These are phyloP conservation scores for Scaptomyza graminum DNA, from an alignment of 1,140 invertebrate species.

Conservation along the genomic window DNA sequence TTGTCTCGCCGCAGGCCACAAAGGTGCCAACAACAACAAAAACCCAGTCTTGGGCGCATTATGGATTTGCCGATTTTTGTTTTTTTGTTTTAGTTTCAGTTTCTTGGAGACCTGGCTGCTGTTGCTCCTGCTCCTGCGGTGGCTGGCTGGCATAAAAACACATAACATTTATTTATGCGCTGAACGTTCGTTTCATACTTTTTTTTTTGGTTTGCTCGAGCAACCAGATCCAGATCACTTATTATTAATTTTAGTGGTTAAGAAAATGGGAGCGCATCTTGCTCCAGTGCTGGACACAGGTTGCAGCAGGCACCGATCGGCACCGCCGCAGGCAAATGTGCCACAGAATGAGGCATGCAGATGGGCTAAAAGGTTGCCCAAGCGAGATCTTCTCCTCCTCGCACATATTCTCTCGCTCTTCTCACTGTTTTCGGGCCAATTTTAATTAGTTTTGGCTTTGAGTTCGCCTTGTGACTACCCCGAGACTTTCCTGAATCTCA, in stretches of 20 bases:
- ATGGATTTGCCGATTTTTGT: conserved; percentile 71
- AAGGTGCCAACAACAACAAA: conserved; percentile 75
- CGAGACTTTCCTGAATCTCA: conserved; percentile 14
- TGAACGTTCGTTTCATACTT: conserved; percentile 47
- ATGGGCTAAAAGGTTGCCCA: conserved; percentile 64
- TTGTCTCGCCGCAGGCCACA: conserved; percentile 81
- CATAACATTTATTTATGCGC: conserved; percentile 82
- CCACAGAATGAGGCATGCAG: conserved; percentile 67
- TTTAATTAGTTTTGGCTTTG: conserved; percentile 84
- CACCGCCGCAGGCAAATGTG: conserved; percentile 72
- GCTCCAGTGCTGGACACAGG: conserved; percentile 17
- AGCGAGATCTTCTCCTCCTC: conserved; percentile 5
- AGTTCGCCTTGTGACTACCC: conserved; percentile 40
- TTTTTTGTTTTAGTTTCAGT: conserved; percentile 22
- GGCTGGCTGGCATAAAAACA: conserved; percentile 76
- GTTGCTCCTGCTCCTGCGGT: conserved; percentile 66
- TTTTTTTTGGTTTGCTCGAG: conserved; percentile 23
- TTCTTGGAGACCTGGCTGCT: conserved; percentile 10
- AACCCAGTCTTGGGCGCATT: conserved; percentile 45
- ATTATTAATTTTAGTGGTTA: conserved; percentile 84
- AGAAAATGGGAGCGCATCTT: conserved; percentile 70
- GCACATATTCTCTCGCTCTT: conserved; percentile 21
- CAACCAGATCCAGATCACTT: conserved; percentile 83
- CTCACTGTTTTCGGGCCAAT: conserved; percentile 77
- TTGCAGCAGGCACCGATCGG: conserved; percentile 53